Evolutionary conservation across 2,888 invertebrate genomes (phyloP).

Genomic region (Brenthis hecate): DNA sequence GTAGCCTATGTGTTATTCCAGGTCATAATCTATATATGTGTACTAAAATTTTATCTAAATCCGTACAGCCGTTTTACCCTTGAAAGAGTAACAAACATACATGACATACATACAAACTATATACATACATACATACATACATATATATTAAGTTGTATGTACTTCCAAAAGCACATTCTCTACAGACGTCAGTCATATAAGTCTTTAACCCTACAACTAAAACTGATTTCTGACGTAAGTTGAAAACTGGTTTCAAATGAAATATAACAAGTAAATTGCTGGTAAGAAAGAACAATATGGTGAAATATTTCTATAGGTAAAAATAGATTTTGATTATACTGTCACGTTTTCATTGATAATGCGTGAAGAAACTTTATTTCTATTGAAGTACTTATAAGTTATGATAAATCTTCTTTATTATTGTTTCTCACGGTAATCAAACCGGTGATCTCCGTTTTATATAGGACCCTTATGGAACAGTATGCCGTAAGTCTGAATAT

Average conservation of each 20-base stretch:
- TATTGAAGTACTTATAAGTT: not conserved
- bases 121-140: too few relatives aligned
- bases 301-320: slow-evolving; percentile 7
- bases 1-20: not conserved
- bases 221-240: not conserved
- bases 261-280: not conserved
- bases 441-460: too few relatives aligned
- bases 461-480: too few relatives aligned
- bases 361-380: slow-evolving; percentile 9
- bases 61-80: not conserved
- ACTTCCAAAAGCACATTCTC: not conserved
- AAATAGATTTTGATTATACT: not conserved
- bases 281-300: not conserved
- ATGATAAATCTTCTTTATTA: not conserved
- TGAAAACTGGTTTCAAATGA: slow-evolving; percentile 2
- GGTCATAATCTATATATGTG: not conserved
- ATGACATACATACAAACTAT: not conserved
- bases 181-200: not conserved
- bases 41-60: not conserved
- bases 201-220: not conserved
- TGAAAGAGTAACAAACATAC: not conserved
- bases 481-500: too few relatives aligned
- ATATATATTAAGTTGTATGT: not conserved
- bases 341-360: slow-evolving; percentile 14
- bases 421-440: too few relatives aligned